Base-by-base conservation (phyloP, 1,140 invertebrate genomes). In the Dufourea novaeangliae region DNA sequence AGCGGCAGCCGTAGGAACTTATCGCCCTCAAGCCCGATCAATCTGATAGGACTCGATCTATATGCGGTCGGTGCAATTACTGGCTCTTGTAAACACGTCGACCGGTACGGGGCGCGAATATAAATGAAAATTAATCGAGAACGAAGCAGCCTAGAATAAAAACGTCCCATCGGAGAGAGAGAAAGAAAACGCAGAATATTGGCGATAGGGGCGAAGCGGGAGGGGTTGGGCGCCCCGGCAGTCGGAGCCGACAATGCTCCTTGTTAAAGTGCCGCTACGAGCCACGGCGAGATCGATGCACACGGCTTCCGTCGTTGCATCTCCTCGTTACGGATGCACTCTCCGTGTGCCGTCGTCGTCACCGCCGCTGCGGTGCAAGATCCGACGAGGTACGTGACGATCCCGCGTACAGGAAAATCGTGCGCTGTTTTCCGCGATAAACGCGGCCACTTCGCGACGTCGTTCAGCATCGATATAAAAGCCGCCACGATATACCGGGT, bases 51-150 rank as follows among this genome's bases (percentile, higher is more conserved):
- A 25, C 1, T 1, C 41, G 72, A 76, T 69, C 62, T 27, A n/a
- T 69, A 50, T 57, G 57, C 69, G 69, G 68, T 52, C 75, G 52
- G n/a, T 41, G 82, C 75, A 83, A 83, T 83, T 83, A 83, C 80
- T 27, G 59, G 22, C 77, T 34, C 69, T 83, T 83, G 82, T 83
- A 83, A 82, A 83, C 75, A 83, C 64, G 75, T 79, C 66, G 67
- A 32, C 46, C 27, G 62, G 66, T 67, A 64, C 62, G 66, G n/a
- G n/a, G 44, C 59, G 44, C 72, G 62, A 74, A 80, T 84, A 80
- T 84, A 77, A 84, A 84, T 73, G 72, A 72, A 84, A 84, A 84
- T 84, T 83, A 83, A 84, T 84, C 64, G 79, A 78, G 79, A 83
- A 41, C 76, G 73, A 66, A 71, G 61, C 59, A 64, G 57, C 66